Evolutionary conservation across 1,140 invertebrate genomes (phyloP).

Genomic region (Caligus rogercresseyi): DNA sequence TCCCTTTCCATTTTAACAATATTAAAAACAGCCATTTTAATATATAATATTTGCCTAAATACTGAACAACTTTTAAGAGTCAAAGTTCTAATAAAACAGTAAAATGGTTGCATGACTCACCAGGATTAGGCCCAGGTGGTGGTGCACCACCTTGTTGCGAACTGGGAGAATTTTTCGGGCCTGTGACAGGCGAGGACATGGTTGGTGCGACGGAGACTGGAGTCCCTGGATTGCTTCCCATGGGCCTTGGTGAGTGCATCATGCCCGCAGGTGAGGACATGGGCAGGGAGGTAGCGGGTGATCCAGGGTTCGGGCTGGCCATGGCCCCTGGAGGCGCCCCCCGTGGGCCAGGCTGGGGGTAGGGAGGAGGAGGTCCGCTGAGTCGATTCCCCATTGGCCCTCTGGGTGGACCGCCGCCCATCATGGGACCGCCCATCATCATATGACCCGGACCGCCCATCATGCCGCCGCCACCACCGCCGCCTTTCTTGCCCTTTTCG

Average conservation of each 20-base stretch:
- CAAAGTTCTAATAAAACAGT: not conserved
- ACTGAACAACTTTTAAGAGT: too few species aligned
- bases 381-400: conserved; percentile 27
- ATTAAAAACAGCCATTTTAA: too few species aligned
- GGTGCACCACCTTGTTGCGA: not conserved
- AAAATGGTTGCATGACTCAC: not conserved
- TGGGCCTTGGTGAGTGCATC: conserved; percentile 23
- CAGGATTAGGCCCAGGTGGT: not conserved
- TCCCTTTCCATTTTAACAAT: too few species aligned
- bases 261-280: conserved; percentile 20
- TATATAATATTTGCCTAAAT: too few species aligned
- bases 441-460: conserved; percentile 32
- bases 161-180: conserved; percentile 21
- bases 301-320: conserved; percentile 24
- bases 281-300: conserved; percentile 23
- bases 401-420: conserved; percentile 23
- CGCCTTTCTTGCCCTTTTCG: conserved; percentile 40
- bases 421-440: conserved; percentile 27
- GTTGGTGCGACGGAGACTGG: conserved; percentile 24
- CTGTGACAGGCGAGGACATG: conserved; percentile 21
- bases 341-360: conserved; percentile 31
- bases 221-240: conserved; percentile 25
- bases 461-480: conserved; percentile 30
- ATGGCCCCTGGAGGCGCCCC: conserved; percentile 25
- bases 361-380: conserved; percentile 69